Conservation (phyloP, 2,888 invertebrate species). For the Panorpa germanica region DNA sequence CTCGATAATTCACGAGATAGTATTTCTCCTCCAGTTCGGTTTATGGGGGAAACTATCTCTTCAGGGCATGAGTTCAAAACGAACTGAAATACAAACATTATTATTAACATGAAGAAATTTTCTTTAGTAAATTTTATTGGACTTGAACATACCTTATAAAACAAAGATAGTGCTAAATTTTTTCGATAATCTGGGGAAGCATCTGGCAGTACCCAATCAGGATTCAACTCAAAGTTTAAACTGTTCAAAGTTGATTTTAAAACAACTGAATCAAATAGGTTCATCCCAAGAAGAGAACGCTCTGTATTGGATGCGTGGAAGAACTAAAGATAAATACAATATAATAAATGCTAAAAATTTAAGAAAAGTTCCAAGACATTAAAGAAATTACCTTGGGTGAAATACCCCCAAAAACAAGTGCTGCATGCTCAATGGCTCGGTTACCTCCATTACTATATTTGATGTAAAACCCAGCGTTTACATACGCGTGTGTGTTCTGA, state of each 20-base stretch:
- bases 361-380: too few species aligned
- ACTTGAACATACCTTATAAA: slow-evolving; percentile 40
- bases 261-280: slow-evolving; percentile 22
- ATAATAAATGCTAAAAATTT: neutral
- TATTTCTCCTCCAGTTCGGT: slow-evolving; percentile 26
- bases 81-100: slow-evolving; percentile 18
- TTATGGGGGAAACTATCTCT: slow-evolving; percentile 24
- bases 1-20: slow-evolving; percentile 33
- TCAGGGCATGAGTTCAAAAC: slow-evolving; percentile 26
- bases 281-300: slow-evolving; percentile 25
- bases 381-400: slow-evolving; percentile 18
- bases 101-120: slow-evolving; percentile 12
- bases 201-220: slow-evolving; percentile 36
- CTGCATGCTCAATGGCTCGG: slow-evolving; percentile 17
- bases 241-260: slow-evolving; percentile 22
- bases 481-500: slow-evolving; percentile 58
- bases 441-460: slow-evolving; percentile 24
- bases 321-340: slow-evolving; percentile 4
- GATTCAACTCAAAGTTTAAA: slow-evolving; percentile 28
- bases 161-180: slow-evolving; percentile 35
- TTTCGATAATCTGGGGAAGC: slow-evolving; percentile 39
- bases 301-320: slow-evolving; percentile 34
- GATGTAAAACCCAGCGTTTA: slow-evolving; percentile 56
- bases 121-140: neutral
- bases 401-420: slow-evolving; percentile 39